Evolutionary conservation across 2,113 vertebrate species (phyloP).

Genomic region (Todiramphus chloris): DNA sequence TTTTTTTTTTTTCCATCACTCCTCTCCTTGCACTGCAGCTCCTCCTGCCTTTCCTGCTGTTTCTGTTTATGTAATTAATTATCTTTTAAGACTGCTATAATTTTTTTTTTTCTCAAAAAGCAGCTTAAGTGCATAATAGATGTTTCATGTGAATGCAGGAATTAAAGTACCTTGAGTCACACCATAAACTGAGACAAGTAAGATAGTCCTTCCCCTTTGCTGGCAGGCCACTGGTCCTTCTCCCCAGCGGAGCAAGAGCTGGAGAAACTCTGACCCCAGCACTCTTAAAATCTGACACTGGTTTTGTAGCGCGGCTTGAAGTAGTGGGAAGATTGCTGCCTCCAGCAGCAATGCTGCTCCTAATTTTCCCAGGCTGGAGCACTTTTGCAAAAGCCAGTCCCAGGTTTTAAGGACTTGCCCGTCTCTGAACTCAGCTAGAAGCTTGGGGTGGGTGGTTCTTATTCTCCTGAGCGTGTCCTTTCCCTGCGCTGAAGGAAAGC

Average conservation of each 20-base stretch:
- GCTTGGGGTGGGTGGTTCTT: accelerated
- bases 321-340: background rate
- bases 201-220: background rate
- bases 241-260: background rate
- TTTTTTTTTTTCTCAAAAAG: background rate
- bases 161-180: background rate
- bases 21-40: background rate
- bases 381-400: background rate
- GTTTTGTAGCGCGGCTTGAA: background rate
- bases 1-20: background rate
- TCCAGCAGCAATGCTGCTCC: background rate
- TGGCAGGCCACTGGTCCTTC: background rate
- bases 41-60: background rate
- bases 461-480: background rate
- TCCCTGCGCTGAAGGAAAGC: background rate
- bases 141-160: background rate
- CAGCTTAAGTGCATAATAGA: background rate
- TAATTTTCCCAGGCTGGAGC: background rate
- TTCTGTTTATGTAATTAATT: background rate
- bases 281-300: accelerated
- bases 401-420: background rate
- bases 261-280: background rate
- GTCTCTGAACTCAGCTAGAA: background rate
- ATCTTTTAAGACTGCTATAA: background rate
- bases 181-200: background rate